Evolutionary conservation across 2,888 invertebrate genomes (phyloP).

Genomic region (Beris morrisii): DNA sequence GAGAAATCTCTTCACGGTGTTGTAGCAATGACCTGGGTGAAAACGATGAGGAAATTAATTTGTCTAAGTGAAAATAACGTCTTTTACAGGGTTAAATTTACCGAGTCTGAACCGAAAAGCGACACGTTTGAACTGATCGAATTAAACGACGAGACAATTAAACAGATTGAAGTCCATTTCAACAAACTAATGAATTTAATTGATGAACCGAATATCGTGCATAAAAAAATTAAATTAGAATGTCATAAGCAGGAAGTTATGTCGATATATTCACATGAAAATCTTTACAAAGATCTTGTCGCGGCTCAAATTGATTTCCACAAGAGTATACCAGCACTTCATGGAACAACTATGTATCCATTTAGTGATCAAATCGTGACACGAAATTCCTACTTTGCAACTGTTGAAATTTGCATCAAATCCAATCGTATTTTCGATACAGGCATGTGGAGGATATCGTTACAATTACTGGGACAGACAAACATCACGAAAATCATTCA

Average conservation of each 20-base stretch:
- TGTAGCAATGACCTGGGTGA: slow-evolving; percentile 50
- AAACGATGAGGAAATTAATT: slow-evolving; percentile 46
- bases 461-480: slow-evolving; percentile 9
- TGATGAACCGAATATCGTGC: slow-evolving; percentile 20
- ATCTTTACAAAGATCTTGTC: slow-evolving; percentile 2
- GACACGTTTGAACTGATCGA: slow-evolving; percentile 5
- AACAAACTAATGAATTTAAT: slow-evolving; percentile 2
- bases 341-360: slow-evolving; percentile 13
- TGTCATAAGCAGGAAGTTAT: slow-evolving; percentile 24
- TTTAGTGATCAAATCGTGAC: neutral
- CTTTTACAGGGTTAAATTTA: slow-evolving; percentile 47
- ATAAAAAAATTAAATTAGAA: slow-evolving; percentile 9
- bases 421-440: slow-evolving; percentile 31
- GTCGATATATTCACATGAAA: slow-evolving; percentile 1
- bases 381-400: slow-evolving; percentile 31
- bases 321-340: neutral
- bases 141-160: slow-evolving; percentile 15
- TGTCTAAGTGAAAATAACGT: slow-evolving; percentile 53
- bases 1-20: slow-evolving; percentile 47
- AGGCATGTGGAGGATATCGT: slow-evolving; percentile 11
- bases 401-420: slow-evolving; percentile 24
- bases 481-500: neutral
- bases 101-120: neutral
- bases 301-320: slow-evolving; percentile 9
- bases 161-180: slow-evolving; percentile 9